A percentile compares a stretch with the other conserved stretches of the same genome.
These are phyloP conservation scores for Oligia latruncula DNA, from an alignment of 2,888 invertebrate species.

Conservation along the genomic window DNA sequence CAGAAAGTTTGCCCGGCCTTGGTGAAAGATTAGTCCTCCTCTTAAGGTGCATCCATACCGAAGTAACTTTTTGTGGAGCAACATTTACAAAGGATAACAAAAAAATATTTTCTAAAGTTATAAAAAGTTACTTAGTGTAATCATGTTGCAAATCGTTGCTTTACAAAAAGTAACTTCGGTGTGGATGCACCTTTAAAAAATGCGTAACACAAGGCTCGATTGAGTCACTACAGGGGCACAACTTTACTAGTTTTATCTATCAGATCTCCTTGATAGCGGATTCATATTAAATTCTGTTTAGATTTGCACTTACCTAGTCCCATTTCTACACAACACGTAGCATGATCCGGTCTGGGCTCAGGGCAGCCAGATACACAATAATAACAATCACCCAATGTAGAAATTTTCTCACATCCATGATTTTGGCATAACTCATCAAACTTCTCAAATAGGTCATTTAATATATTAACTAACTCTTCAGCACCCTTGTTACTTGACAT, in stretches of 20 bases:
- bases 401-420: constrained; percentile 98
- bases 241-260: constrained; percentile 9
- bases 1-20: not conserved
- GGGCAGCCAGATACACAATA: constrained; percentile 99
- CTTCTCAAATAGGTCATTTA: constrained; percentile 98
- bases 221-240: not conserved
- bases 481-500: constrained; percentile 99
- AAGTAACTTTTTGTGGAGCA: no score
- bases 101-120: no score
- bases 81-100: no score
- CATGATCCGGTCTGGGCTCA: constrained; percentile 97
- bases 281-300: constrained; percentile 20
- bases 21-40: not conserved
- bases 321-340: constrained; percentile 98
- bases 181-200: not conserved
- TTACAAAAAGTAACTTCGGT: no score
- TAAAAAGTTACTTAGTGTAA: no score
- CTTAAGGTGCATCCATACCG: no score
- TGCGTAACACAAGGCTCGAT: not conserved
- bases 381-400: constrained; percentile 98
- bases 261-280: not conserved
- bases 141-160: no score
- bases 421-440: constrained; percentile 97
- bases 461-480: constrained; percentile 97
- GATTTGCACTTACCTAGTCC: constrained; percentile 92